phyloP scores from a whole-genome alignment of 2,797 vertebrate genomes.

The Rhinophrynus dorsalis region DNA sequence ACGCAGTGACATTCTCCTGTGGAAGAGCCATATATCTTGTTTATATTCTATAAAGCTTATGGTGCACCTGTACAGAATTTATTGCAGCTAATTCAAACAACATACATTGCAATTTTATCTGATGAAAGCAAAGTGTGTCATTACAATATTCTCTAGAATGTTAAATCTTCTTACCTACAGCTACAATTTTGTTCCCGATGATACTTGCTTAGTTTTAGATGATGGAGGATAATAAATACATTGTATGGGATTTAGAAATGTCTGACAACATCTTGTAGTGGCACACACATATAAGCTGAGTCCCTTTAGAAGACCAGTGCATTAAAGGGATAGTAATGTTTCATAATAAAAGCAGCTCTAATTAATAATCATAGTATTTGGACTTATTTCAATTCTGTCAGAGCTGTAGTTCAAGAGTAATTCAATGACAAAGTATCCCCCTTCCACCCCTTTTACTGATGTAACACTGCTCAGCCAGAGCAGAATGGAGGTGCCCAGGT shows the following conservation, averaged over 20 bases:
- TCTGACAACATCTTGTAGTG: slow-evolving; percentile 12
- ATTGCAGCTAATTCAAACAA: slow-evolving; percentile 21
- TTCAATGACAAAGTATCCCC: no score
- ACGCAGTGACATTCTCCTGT: slow-evolving; percentile 41
- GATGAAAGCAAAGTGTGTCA: slow-evolving; percentile 14
- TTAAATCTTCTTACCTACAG: slow-evolving; percentile 29
- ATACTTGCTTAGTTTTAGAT: slow-evolving; percentile 23
- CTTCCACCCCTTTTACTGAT: no score
- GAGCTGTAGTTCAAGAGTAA: no score
- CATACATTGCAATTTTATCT: slow-evolving; percentile 33
- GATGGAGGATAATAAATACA: slow-evolving; percentile 29
- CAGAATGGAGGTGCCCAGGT: no score
- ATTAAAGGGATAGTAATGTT: no score
- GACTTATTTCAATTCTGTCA: no score
- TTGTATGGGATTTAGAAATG: slow-evolving; percentile 31
- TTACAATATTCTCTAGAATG: slow-evolving; percentile 32
- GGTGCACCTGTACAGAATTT: slow-evolving; percentile 25
- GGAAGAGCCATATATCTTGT: slow-evolving; percentile 22
- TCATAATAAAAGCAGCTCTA: no score
- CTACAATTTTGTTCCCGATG: slow-evolving; percentile 17
- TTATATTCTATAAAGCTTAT: slow-evolving; percentile 25
- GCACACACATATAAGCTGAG: slow-evolving; percentile 22
- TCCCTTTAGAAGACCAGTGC: no score
- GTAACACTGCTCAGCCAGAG: no score
- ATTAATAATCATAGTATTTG: no score